These are phyloP conservation scores for Tiliacea aurago DNA, from an alignment of 2,888 invertebrate species.

Conservation along the genomic window DNA sequence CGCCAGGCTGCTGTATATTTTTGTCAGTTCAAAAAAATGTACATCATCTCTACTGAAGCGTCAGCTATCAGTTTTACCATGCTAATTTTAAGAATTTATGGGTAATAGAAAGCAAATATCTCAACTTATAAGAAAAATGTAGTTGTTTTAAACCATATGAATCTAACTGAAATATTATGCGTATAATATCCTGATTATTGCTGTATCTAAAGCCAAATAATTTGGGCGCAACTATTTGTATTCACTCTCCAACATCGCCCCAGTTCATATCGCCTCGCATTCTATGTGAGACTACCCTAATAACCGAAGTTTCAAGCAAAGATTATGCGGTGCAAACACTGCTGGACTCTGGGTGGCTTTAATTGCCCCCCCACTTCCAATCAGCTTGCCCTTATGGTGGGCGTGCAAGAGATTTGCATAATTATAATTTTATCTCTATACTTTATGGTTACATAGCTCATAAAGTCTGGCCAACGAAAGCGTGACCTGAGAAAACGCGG, in stretches of 20 bases:
- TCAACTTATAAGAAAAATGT: background rate
- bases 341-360: slow-evolving; percentile 41
- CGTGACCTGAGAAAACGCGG: too few relatives aligned
- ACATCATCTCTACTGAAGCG: too few relatives aligned
- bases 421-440: slow-evolving; percentile 21
- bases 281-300: slow-evolving; percentile 5
- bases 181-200: background rate
- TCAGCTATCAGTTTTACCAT: background rate
- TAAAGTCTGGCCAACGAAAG: too few relatives aligned
- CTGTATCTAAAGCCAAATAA: background rate
- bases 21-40: too few relatives aligned
- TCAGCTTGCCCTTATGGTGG: slow-evolving; percentile 13
- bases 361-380: slow-evolving; percentile 47
- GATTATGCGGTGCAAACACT: slow-evolving; percentile 53
- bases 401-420: slow-evolving; percentile 32
- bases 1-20: too few relatives aligned
- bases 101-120: background rate
- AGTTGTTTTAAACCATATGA: too few relatives aligned
- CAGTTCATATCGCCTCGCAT: background rate
- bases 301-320: slow-evolving; percentile 55
- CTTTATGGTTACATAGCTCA: slow-evolving; percentile 2
- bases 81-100: background rate
- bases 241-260: background rate
- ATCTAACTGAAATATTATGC: background rate
- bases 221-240: background rate